Evolutionary conservation across 2,797 vertebrate genomes (phyloP).

Genomic region (Adelosebastes latens): DNA sequence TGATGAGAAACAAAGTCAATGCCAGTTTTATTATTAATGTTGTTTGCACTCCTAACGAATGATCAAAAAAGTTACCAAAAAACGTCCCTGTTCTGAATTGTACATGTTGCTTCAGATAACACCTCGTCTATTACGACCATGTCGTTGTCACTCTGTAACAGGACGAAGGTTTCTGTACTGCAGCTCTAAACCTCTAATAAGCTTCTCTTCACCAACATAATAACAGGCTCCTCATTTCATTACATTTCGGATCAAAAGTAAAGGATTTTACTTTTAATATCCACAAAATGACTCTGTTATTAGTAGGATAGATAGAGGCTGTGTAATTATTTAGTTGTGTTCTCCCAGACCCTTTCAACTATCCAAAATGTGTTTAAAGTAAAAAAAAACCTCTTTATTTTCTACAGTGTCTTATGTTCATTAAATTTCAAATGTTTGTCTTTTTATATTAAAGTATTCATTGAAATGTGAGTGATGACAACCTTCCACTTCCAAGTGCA

Average conservation of each 20-base stretch:
- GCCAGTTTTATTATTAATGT: too few species aligned
- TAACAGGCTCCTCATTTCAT: not conserved
- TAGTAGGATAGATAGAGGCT: not conserved
- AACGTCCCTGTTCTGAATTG: too few species aligned
- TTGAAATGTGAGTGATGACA: slow-evolving; percentile 7
- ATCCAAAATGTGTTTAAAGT: not conserved
- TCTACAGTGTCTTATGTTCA: not conserved
- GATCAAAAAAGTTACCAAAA: too few species aligned
- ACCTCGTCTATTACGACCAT: not conserved
- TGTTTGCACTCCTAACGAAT: too few species aligned
- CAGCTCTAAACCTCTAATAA: not conserved
- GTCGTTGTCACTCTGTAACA: not conserved
- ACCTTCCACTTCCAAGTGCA: slow-evolving; percentile 1
- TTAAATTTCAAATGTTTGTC: not conserved
- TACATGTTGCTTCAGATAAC: too few species aligned
- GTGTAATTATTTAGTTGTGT: not conserved
- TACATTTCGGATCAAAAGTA: not conserved
- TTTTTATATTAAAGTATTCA: not conserved
- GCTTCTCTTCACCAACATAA: not conserved
- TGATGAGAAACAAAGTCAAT: too few species aligned
- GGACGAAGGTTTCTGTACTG: not conserved
- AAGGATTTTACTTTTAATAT: not conserved
- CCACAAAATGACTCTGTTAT: not conserved
- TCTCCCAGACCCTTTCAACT: not conserved
- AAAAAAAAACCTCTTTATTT: not conserved